A percentile compares a stretch with the other conserved stretches of the same genome.
Evolutionary conservation across 2,113 vertebrate species (phyloP).

Genomic region (Cettia cetti): DNA sequence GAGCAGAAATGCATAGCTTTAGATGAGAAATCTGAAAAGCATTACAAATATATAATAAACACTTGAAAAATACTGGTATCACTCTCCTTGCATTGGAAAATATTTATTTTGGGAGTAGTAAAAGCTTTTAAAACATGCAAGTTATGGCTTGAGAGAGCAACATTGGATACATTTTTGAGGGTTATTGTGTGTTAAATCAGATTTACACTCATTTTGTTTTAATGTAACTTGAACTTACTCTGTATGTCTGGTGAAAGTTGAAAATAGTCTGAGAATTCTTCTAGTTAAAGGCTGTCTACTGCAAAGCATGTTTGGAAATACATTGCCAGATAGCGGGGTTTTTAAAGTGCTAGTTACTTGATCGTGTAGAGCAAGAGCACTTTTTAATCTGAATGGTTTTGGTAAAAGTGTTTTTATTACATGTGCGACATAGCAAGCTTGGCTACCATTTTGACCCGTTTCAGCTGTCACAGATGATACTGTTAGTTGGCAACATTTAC

Average conservation of each 20-base stretch:
- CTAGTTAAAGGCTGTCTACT: neutral
- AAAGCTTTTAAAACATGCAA: neutral
- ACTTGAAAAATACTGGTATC: neutral
- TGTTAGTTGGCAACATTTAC: neutral
- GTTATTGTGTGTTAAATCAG: rapidly evolving
- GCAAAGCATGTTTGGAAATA: neutral
- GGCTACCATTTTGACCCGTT: neutral
- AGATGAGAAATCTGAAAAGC: neutral
- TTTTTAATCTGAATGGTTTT: neutral
- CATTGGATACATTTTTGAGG: neutral
- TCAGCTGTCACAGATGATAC: neutral
- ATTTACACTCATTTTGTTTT: neutral
- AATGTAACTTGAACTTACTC: neutral
- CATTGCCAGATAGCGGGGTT: neutral
- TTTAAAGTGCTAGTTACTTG: neutral
- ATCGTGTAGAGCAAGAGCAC: neutral
- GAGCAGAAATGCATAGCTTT: neutral
- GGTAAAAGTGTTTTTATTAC: neutral
- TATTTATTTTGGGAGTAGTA: neutral
- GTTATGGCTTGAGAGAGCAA: neutral
- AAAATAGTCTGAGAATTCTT: neutral
- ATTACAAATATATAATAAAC: neutral
- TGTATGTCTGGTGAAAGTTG: neutral
- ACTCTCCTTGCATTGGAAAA: neutral
- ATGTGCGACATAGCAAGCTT: neutral